Evolutionary conservation across 2,113 vertebrate genomes (phyloP).

Genomic region (Hippocampus abdominalis): DNA sequence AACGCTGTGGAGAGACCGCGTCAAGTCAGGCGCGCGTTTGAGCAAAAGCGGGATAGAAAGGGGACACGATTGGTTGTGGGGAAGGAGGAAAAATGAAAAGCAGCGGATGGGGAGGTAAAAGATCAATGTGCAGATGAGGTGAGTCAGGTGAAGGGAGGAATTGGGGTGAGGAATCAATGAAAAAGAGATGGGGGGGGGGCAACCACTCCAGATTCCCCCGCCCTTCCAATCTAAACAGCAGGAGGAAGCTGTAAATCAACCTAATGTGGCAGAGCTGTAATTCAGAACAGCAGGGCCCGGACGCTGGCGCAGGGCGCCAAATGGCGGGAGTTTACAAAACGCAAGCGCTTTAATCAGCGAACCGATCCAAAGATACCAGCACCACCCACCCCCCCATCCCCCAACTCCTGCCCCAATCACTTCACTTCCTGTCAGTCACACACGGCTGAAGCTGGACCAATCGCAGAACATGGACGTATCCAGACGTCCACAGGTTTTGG

Average conservation of each 20-base stretch:
- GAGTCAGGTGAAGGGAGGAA: constrained; percentile 15
- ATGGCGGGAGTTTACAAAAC: constrained; percentile 64
- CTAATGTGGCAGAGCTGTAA: constrained; percentile 71
- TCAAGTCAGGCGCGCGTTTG: constrained; percentile 21
- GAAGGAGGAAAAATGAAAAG: neutral
- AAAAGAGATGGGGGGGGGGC: constrained; percentile 1
- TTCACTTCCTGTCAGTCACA: constrained; percentile 75
- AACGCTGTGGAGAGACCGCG: constrained; percentile 40
- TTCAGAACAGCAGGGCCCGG: constrained; percentile 74
- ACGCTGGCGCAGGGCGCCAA: constrained; percentile 44
- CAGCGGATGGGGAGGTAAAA: neutral
- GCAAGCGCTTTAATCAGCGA: constrained; percentile 73
- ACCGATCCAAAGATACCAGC: constrained; percentile 67
- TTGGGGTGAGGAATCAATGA: constrained; percentile 28
- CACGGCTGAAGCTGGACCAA: constrained; percentile 62
- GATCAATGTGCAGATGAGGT: constrained; percentile 14
- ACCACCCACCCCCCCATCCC: constrained; percentile 53
- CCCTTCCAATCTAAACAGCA: constrained; percentile 68
- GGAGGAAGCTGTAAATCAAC: constrained; percentile 80
- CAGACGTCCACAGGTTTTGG: constrained; percentile 42
- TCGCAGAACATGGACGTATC: constrained; percentile 38
- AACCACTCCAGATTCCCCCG: constrained; percentile 46
- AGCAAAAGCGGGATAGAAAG: constrained; percentile 10
- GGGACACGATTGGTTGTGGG: neutral
- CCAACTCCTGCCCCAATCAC: constrained; percentile 66